These are phyloP conservation scores for Crotalus tigris DNA, from an alignment of 2,113 vertebrate genomes.

Conservation along the genomic window DNA sequence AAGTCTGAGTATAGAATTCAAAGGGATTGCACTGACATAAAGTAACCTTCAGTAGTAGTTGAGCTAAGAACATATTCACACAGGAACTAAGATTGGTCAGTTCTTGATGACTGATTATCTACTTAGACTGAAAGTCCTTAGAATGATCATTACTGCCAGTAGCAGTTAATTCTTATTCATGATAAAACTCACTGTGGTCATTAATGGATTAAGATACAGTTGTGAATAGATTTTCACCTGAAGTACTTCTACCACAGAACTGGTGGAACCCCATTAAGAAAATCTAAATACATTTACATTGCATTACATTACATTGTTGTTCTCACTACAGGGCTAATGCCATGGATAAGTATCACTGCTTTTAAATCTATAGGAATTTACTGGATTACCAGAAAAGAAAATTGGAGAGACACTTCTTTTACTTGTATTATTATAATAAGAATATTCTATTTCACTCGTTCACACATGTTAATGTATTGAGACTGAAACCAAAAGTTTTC, in stretches of 20 bases:
- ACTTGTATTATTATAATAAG: not conserved
- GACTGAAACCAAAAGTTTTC: not conserved
- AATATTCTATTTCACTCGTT: not conserved
- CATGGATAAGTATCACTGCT: not conserved
- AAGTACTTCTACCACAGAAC: not conserved
- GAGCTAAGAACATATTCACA: not conserved
- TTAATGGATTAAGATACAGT: not conserved
- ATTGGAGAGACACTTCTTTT: not conserved
- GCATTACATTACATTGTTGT: not conserved
- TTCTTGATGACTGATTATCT: not conserved
- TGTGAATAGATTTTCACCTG: not conserved
- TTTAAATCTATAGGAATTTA: not conserved
- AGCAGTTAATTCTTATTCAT: not conserved
- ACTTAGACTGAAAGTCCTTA: not conserved
- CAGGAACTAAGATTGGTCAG: not conserved
- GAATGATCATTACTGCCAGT: not conserved
- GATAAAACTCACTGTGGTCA: not conserved
- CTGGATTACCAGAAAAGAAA: not conserved
- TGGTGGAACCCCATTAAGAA: not conserved
- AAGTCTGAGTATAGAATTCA: not conserved
- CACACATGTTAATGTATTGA: not conserved
- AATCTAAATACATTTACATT: not conserved
- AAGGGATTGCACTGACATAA: not conserved
- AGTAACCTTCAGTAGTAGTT: not conserved
- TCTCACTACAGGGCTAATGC: not conserved